Percentiles rank a stretch among this genome's conserved stretches.
Conservation (phyloP, 2,888 invertebrate species). For the Melanchra persicariae region DNA sequence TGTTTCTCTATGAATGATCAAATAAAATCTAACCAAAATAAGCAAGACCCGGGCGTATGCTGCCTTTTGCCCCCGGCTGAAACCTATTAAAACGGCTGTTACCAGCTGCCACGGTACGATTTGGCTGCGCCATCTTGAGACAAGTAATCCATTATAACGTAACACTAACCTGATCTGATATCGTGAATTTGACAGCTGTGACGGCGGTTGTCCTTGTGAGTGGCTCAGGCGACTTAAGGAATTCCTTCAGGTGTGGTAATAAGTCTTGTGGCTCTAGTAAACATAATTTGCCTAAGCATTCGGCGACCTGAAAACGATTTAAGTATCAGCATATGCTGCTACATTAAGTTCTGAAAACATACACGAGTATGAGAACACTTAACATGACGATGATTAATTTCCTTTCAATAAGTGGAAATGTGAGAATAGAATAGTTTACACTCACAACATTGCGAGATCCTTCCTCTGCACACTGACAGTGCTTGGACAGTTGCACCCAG, state of each 20-base stretch:
- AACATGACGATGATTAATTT: not conserved
- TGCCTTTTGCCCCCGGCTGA: no score
- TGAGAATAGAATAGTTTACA: slow-evolving; percentile 50
- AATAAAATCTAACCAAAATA: no score
- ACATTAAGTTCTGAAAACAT: not conserved
- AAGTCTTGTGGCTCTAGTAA: slow-evolving; percentile 97
- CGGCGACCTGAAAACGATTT: slow-evolving; percentile 92
- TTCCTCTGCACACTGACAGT: slow-evolving; percentile 99
- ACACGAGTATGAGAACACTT: not conserved
- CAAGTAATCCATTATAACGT: no score
- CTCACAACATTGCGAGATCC: slow-evolving; percentile 98
- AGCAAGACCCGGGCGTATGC: no score
- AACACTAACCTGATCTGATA: slow-evolving; percentile 95
- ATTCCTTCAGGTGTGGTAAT: slow-evolving; percentile 96
- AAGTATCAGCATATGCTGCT: not conserved
- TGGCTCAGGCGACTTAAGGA: slow-evolving; percentile 94
- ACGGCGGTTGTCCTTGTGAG: slow-evolving; percentile 98
- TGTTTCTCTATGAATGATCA: no score
- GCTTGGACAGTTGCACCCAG: slow-evolving; percentile 97
- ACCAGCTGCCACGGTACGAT: no score
- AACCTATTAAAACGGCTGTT: no score
- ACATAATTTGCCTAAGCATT: slow-evolving; percentile 99
- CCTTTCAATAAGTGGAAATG: no score
- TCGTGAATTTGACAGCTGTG: slow-evolving; percentile 99
- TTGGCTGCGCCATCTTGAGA: no score